A percentile compares a stretch with the other conserved stretches of the same genome.
phyloP scores from a whole-genome alignment of 2,888 invertebrate genomes.

The Lagria hirta region DNA sequence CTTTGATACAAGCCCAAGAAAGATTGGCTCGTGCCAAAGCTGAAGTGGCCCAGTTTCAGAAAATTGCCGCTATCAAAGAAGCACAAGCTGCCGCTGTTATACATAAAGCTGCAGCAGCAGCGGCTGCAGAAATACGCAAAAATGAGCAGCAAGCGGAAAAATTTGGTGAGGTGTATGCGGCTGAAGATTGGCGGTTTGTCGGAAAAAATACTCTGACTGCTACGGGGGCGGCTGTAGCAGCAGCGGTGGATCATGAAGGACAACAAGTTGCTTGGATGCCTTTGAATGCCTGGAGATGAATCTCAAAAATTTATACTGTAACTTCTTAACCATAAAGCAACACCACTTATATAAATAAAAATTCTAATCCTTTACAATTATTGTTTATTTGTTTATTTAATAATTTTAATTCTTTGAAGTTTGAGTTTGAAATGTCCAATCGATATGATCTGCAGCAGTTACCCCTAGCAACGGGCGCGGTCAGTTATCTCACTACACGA shows the following conservation, averaged over 20 bases:
- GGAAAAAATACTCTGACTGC: neutral
- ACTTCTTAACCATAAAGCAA: no score
- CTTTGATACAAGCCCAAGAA: conserved; percentile 68
- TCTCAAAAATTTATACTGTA: no score
- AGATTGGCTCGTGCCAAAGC: conserved; percentile 70
- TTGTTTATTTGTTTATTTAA: no score
- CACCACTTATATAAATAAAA: neutral
- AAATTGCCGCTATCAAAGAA: conserved; percentile 71
- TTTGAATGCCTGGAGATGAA: no score
- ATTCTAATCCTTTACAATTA: neutral
- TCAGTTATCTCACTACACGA: neutral
- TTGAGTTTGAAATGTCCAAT: neutral
- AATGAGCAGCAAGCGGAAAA: neutral
- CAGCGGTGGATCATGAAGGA: neutral
- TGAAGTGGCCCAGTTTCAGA: conserved; percentile 70
- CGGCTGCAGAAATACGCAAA: conserved; percentile 65
- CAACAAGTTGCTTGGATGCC: neutral
- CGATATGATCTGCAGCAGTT: neutral
- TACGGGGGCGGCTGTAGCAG: neutral
- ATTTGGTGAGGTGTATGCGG: no score
- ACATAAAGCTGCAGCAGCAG: conserved; percentile 68
- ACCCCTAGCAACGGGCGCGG: neutral
- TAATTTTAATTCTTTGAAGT: neutral
- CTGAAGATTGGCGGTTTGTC: neutral
- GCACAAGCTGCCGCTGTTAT: conserved; percentile 72